These are phyloP conservation scores for Caenorhabditis doughertyi DNA, from an alignment of 2,888 invertebrate species.

Conservation along the genomic window DNA sequence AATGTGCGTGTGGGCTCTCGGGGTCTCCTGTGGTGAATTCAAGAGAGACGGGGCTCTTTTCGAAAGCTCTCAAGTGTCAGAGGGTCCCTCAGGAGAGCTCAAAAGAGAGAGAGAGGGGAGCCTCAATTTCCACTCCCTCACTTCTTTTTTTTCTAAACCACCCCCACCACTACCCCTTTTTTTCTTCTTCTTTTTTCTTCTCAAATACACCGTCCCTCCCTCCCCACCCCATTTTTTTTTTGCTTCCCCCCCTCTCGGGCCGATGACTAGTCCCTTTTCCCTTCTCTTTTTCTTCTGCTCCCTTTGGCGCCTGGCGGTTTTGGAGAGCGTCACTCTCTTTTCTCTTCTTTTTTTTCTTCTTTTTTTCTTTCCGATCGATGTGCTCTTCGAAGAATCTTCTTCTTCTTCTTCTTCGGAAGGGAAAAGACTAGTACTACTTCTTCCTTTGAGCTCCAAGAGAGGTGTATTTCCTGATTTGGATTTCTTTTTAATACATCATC, in stretches of 20 bases:
- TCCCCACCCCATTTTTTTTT: neutral
- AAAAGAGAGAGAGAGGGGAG: too few species aligned
- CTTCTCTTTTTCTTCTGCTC: neutral
- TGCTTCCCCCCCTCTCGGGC: neutral
- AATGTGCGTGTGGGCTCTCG: slow-evolving; percentile 41
- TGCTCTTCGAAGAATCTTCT: neutral
- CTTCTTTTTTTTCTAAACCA: neutral
- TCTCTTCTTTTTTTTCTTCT: slow-evolving; percentile 1
- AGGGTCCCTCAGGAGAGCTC: too few species aligned
- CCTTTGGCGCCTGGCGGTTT: neutral
- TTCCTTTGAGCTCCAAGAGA: too few species aligned
- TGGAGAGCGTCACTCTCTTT: neutral
- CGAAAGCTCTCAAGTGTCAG: slow-evolving; percentile 2
- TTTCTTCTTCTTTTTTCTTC: neutral
- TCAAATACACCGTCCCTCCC: neutral
- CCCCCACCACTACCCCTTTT: slow-evolving; percentile 13
- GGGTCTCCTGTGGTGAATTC: neutral
- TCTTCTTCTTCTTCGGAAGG: neutral
- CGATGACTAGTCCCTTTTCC: slow-evolving; percentile 6
- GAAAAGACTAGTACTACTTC: slow-evolving; percentile 3
- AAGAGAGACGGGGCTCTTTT: neutral
- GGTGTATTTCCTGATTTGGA: neutral
- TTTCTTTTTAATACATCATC: too few species aligned
- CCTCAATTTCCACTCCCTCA: slow-evolving; percentile 1
- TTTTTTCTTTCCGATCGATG: slow-evolving; percentile 31